Evolutionary conservation across 1,140 invertebrate species (phyloP).

Genomic region (Thereuonema tuberculata): DNA sequence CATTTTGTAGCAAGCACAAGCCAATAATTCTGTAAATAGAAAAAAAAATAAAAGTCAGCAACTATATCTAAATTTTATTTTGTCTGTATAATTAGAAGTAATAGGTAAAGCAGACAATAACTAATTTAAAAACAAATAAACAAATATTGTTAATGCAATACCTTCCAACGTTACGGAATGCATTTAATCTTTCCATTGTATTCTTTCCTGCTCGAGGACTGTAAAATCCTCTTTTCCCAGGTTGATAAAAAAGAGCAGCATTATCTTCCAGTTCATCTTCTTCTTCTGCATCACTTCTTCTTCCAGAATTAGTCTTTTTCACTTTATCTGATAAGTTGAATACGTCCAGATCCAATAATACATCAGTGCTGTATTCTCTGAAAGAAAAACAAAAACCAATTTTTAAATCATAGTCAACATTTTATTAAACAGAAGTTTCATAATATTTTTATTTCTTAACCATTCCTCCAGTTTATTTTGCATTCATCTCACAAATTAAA

Average conservation of each 20-base stretch:
- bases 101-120: conserved; percentile 1
- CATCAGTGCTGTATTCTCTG: conserved; percentile 30
- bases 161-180: conserved; percentile 97
- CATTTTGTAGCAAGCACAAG: conserved; percentile 92
- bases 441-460: too few species aligned
- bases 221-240: conserved; percentile 92
- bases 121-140: conserved; percentile 6
- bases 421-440: too few species aligned
- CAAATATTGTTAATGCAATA: conserved; percentile 28
- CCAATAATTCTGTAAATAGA: conserved; percentile 66
- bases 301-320: conserved; percentile 23
- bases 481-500: too few species aligned
- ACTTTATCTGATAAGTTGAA: conserved; percentile 62
- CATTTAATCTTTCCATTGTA: conserved; percentile 81
- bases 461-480: too few species aligned
- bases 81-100: conserved; percentile 14
- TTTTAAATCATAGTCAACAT: too few species aligned
- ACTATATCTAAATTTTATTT: too few species aligned
- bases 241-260: conserved; percentile 90
- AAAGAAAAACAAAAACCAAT: conserved; percentile 9
- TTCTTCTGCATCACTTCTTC: conserved; percentile 38
- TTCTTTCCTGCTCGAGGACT: conserved; percentile 82
- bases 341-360: conserved; percentile 54
- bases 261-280: conserved; percentile 63
- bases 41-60: too few species aligned